Percentiles rank a stretch among this genome's conserved stretches.
Evolutionary conservation across 2,888 invertebrate species (phyloP).

Genomic region (Bruchidius siliquastri): DNA sequence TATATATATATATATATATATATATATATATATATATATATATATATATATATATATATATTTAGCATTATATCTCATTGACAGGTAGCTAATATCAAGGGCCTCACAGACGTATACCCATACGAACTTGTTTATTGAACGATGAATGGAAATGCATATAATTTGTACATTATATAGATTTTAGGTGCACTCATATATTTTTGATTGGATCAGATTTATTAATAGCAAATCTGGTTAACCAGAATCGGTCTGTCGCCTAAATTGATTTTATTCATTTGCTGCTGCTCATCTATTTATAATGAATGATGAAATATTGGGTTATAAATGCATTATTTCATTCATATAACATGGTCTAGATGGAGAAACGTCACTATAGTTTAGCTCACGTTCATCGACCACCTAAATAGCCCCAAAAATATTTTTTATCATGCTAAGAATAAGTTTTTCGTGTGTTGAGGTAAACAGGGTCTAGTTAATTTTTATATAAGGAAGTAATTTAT

Average conservation of each 20-base stretch:
- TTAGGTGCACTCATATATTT: not conserved
- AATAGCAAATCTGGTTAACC: not conserved
- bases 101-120: not conserved
- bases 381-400: too few species aligned
- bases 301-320: not conserved
- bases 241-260: not conserved
- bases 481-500: too few species aligned
- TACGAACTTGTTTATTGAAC: not conserved
- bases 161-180: not conserved
- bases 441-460: too few species aligned
- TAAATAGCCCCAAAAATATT: too few species aligned
- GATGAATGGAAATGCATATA: not conserved
- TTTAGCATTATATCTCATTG: not conserved
- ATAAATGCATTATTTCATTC: not conserved
- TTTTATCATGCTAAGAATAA: too few species aligned
- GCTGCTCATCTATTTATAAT: not conserved
- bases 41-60: not conserved
- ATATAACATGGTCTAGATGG: not conserved
- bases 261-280: not conserved
- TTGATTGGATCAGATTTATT: not conserved
- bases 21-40: not conserved
- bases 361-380: not conserved
- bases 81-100: not conserved
- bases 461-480: too few species aligned
- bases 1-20: not conserved